Evolutionary conservation across 2,113 vertebrate species (phyloP), one percentile per base, ranked within the genome.

Genomic region (Chionis minor): DNA sequence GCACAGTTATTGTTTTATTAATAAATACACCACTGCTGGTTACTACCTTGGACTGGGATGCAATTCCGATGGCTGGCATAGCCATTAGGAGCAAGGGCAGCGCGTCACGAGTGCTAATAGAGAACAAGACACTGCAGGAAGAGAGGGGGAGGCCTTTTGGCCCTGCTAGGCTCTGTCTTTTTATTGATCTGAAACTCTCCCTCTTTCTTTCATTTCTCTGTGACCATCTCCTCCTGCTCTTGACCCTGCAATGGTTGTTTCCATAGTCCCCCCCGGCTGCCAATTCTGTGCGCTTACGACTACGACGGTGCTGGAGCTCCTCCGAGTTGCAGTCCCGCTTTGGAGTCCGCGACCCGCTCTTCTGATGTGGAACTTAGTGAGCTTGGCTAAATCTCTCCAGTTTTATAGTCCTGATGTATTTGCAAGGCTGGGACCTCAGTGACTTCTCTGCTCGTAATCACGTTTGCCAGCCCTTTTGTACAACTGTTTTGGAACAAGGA

Each of bases 331-430:
- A 8, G 16, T 44, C 22, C 40, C 40, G 7, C 54, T 42, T 55
- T 30, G 74, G 70, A 14, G 5, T 26, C 78, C 1, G 0, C 1
- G 5, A 19, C 63, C 54, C 0, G 5, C 67, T 61, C 47, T 23
- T 19, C 38, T n/a, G 23, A 2, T 15, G 26, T 4, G 13, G 3
- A 24, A 20, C 75, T 63, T 0, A 0, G 21, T 5, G 44, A 24
- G 35, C 54, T 69, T 6, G 22, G 22, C 61, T 51, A 5, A 24
- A 35, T 21, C 26, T 21, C 0, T 9, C 35, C 3, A 0, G 9
- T 10, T 66, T 3, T 28, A 6, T 11, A 9, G 47, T 3, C 0
- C 0, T 11, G 1, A 16, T 33, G 11, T 7, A 30, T 83, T 82
- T 42, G 38, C 40, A 38, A 18, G 66, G 63, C 8, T 7, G 13